Evolutionary conservation across 2,113 vertebrate genomes (phyloP).

Genomic region (Zosterops pallidus): DNA sequence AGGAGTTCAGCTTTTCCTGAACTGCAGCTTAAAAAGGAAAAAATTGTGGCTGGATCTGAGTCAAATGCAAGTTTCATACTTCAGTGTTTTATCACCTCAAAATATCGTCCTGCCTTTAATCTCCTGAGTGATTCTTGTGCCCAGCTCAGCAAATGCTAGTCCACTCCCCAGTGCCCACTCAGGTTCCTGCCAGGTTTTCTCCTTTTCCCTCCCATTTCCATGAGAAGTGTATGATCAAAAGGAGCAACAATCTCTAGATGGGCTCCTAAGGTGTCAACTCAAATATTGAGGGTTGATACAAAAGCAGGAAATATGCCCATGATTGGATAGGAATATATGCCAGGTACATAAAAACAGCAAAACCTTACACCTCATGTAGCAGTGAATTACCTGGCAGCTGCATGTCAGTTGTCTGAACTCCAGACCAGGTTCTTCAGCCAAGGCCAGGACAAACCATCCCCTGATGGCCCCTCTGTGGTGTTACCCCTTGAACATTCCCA

Average conservation of each 20-base stretch:
- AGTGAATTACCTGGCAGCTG: neutral
- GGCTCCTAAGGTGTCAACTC: neutral
- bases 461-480: fast-evolving
- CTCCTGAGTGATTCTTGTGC: neutral
- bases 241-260: neutral
- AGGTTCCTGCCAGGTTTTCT: neutral
- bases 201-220: neutral
- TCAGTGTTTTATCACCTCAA: constrained; percentile 43
- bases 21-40: constrained; percentile 4
- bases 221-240: neutral
- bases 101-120: constrained; percentile 35
- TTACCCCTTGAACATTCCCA: neutral
- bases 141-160: neutral
- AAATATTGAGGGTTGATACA: neutral
- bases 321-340: neutral
- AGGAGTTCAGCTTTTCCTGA: neutral
- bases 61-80: constrained; percentile 14
- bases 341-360: neutral
- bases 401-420: neutral
- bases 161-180: neutral
- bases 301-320: neutral
- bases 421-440: neutral
- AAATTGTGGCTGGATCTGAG: constrained; percentile 1
- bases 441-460: neutral
- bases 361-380: neutral